phyloP scores from a whole-genome alignment of 2,113 vertebrate species.

The Alligator mississippiensis region DNA sequence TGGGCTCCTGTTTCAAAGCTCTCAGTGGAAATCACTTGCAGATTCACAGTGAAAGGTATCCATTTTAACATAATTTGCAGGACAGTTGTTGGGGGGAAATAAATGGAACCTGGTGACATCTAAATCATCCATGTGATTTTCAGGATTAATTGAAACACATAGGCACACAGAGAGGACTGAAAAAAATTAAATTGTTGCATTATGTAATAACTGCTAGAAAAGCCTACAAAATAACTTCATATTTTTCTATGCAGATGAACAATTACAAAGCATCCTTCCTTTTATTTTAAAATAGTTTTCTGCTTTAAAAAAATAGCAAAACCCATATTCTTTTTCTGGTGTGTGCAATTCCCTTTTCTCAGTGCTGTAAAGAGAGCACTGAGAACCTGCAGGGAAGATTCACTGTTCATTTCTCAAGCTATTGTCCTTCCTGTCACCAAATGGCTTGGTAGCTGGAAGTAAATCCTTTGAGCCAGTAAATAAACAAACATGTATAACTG shows the following conservation, averaged over 20 bases:
- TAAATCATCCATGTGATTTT: background rate
- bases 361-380: background rate
- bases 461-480: background rate
- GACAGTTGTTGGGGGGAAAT: background rate
- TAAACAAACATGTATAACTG: background rate
- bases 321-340: background rate
- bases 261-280: background rate
- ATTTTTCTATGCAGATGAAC: background rate
- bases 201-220: background rate
- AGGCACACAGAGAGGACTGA: background rate
- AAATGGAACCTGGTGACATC: background rate
- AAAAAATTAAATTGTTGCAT: background rate
- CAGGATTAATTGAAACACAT: background rate
- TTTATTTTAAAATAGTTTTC: background rate
- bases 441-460: background rate
- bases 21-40: slow-evolving; percentile 33
- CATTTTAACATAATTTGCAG: background rate
- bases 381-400: background rate
- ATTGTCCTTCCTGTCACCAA: rapidly evolving
- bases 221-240: background rate
- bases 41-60: slow-evolving; percentile 6
- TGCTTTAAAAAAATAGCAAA: background rate
- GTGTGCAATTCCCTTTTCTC: background rate
- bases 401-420: background rate
- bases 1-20: background rate